Conservation (phyloP, 2,797 vertebrate species). For the Falco columbarius region DNA sequence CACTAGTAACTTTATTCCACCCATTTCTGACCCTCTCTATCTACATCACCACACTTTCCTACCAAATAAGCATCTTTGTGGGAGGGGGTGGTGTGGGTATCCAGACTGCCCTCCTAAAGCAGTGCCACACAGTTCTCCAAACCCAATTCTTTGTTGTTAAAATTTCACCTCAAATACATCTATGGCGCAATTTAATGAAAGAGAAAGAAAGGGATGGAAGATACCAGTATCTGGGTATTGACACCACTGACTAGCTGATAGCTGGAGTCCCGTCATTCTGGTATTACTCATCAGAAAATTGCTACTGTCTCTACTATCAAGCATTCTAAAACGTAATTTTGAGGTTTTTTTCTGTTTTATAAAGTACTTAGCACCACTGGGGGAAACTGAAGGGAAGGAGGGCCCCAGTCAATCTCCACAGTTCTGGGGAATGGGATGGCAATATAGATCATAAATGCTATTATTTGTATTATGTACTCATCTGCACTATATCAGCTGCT, state of each 20-base stretch:
- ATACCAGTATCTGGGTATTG: accelerated
- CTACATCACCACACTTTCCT: background rate
- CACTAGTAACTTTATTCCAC: background rate
- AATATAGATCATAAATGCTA: background rate
- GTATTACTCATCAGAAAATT: background rate
- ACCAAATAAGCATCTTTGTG: background rate
- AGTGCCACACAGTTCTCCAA: background rate
- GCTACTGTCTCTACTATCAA: background rate
- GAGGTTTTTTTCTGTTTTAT: background rate
- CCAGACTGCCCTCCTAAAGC: background rate
- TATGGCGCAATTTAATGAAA: background rate
- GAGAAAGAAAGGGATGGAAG: background rate
- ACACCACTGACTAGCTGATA: background rate
- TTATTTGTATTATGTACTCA: conserved; percentile 38
- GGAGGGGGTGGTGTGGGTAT: no score
- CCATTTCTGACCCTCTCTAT: background rate
- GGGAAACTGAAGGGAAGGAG: background rate
- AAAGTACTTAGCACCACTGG: background rate
- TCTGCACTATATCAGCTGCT: conserved; percentile 31
- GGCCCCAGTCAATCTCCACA: background rate
- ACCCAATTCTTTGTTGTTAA: background rate
- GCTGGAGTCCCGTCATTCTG: background rate
- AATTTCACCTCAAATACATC: background rate
- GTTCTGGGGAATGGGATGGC: background rate
- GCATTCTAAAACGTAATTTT: background rate